These are phyloP conservation scores for Salpingus planirostris DNA, from an alignment of 2,888 invertebrate species.

Conservation along the genomic window DNA sequence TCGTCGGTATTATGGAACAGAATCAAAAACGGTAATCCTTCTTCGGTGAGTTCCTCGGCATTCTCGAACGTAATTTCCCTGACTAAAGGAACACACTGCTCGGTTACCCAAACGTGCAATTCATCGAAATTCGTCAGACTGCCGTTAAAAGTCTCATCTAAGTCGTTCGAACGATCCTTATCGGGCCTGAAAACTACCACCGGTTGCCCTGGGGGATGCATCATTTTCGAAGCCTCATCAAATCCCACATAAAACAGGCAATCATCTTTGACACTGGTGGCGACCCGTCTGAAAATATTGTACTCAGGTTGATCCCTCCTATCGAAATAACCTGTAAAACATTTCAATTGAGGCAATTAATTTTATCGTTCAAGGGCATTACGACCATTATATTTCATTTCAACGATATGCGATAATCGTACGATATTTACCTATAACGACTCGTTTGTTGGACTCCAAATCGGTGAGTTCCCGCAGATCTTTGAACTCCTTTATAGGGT, in stretches of 20 bases:
- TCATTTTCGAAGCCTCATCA: slow-evolving; percentile 69
- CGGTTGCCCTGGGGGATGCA: slow-evolving; percentile 80
- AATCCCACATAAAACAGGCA: slow-evolving; percentile 90
- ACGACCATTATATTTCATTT: too few relatives aligned
- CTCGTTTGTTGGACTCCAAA: slow-evolving; percentile 71
- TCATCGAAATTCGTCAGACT: slow-evolving; percentile 70
- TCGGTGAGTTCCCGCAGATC: slow-evolving; percentile 62
- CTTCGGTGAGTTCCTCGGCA: slow-evolving; percentile 97
- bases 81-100: slow-evolving; percentile 93
- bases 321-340: slow-evolving; percentile 64
- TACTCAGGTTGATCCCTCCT: slow-evolving; percentile 72
- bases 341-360: slow-evolving; percentile 3
- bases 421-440: slow-evolving; percentile 62
- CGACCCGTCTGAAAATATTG: slow-evolving; percentile 68
- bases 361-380: too few relatives aligned
- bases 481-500: slow-evolving; percentile 72
- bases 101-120: slow-evolving; percentile 79
- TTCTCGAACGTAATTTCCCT: slow-evolving; percentile 99
- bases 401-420: too few relatives aligned
- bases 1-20: slow-evolving; percentile 87
- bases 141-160: slow-evolving; percentile 76
- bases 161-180: slow-evolving; percentile 67
- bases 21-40: slow-evolving; percentile 96
- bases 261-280: slow-evolving; percentile 86
- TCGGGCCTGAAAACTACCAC: slow-evolving; percentile 78